phyloP scores from a whole-genome alignment of 1,140 invertebrate species.

The Apis florea region DNA sequence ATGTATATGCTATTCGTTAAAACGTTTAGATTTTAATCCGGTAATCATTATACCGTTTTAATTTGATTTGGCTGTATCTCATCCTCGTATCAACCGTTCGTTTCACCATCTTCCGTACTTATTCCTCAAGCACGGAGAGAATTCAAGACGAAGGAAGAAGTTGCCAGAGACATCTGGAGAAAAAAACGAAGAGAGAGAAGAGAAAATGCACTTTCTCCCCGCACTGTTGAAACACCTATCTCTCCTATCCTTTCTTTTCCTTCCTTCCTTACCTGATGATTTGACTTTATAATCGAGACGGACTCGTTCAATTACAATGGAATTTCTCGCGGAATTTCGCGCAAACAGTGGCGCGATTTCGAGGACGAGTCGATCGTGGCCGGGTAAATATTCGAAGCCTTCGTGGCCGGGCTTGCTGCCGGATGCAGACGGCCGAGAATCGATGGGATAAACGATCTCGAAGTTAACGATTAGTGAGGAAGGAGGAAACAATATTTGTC shows the following conservation, averaged over 20 bases:
- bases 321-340: conserved; percentile 60
- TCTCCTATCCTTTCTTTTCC: too few species aligned
- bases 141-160: not conserved
- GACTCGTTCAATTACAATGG: conserved; percentile 67
- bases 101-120: too few species aligned
- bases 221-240: conserved; percentile 6
- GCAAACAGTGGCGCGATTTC: conserved; percentile 49
- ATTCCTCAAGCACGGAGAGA: not conserved
- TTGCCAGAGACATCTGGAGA: not conserved
- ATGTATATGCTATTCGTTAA: too few species aligned
- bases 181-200: not conserved
- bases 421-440: conserved; percentile 19
- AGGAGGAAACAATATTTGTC: conserved; percentile 38
- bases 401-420: not conserved
- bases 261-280: conserved; percentile 49
- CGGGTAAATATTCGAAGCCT: conserved; percentile 48
- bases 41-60: too few species aligned
- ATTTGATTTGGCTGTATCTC: too few species aligned
- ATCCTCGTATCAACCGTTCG: too few species aligned
- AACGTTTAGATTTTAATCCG: too few species aligned
- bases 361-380: conserved; percentile 25
- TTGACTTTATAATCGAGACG: conserved; percentile 69
- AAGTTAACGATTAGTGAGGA: conserved; percentile 30
- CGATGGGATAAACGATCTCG: conserved; percentile 43
- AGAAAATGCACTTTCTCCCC: conserved; percentile 23